These are phyloP conservation scores for Podotricha telesiphe DNA, from an alignment of 2,888 invertebrate genomes.

Conservation along the genomic window DNA sequence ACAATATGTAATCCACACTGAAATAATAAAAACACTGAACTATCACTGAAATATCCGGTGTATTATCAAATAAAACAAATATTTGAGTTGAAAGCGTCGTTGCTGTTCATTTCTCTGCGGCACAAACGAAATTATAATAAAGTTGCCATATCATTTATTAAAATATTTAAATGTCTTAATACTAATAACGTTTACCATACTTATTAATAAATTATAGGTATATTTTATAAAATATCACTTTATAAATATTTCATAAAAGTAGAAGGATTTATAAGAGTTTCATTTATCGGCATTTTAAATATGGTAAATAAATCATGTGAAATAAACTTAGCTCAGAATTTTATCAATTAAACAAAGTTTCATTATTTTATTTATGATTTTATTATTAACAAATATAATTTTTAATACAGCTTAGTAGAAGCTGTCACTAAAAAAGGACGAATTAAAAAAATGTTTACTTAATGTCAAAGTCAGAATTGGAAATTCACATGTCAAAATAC, in stretches of 20 bases:
- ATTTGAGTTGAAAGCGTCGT: conserved; percentile 62
- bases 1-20: conserved; percentile 54
- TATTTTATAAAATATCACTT: not conserved
- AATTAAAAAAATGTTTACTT: not conserved
- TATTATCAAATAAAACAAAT: conserved; percentile 56
- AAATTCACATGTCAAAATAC: conserved; percentile 45
- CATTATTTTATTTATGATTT: too few relatives aligned
- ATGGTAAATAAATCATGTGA: not conserved
- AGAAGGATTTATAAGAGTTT: not conserved
- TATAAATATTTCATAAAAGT: not conserved
- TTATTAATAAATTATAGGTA: not conserved
- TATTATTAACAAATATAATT: not conserved
- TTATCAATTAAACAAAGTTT: not conserved
- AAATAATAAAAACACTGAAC: conserved; percentile 53
- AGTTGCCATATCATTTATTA: conserved; percentile 35
- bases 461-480: conserved; percentile 25
- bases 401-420: too few relatives aligned
- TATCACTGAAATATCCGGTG: conserved; percentile 50
- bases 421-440: not conserved
- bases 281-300: not conserved
- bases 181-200: too few relatives aligned
- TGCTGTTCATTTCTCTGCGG: conserved; percentile 54
- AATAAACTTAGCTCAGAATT: too few relatives aligned
- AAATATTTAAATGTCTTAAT: not conserved
- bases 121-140: conserved; percentile 49